Percentiles rank a stretch among this genome's conserved stretches.
Evolutionary conservation across 2,113 vertebrate species (phyloP).

Genomic region (Chaetura pelagica): DNA sequence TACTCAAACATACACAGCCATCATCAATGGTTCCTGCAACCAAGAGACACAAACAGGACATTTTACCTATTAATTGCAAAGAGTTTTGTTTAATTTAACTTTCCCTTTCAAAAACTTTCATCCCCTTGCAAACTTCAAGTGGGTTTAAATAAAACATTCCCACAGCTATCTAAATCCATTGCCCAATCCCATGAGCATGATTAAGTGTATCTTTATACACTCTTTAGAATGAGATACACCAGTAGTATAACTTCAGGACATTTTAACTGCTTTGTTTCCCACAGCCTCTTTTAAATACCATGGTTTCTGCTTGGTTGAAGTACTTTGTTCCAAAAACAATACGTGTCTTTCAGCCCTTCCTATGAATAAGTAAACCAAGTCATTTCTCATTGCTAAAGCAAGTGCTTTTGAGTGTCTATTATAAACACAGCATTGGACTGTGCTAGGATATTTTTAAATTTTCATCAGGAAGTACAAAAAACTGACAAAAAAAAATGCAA

Average conservation of each 20-base stretch:
- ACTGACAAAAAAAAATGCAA: neutral
- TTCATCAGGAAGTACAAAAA: constrained; percentile 15
- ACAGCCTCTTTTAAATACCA: neutral
- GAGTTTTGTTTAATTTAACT: neutral
- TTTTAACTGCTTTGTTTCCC: constrained; percentile 46
- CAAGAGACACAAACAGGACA: neutral
- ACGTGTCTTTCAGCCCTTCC: neutral
- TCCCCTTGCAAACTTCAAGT: neutral
- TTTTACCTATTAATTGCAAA: neutral
- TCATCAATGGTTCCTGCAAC: neutral
- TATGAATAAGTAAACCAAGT: neutral
- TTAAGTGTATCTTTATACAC: constrained; percentile 9
- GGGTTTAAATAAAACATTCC: constrained; percentile 18
- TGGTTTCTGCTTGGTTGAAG: neutral
- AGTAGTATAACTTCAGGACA: constrained; percentile 17
- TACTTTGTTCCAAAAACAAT: constrained; percentile 18
- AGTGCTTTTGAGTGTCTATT: neutral
- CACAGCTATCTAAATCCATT: neutral
- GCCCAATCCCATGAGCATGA: neutral
- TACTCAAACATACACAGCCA: neutral
- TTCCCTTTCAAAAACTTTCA: neutral
- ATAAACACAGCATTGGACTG: neutral
- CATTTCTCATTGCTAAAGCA: neutral
- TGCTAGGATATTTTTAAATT: neutral
- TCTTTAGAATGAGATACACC: constrained; percentile 5